Evolutionary conservation across 2,888 invertebrate genomes (phyloP).

Genomic region (Lepidocyrtinus sp.): DNA sequence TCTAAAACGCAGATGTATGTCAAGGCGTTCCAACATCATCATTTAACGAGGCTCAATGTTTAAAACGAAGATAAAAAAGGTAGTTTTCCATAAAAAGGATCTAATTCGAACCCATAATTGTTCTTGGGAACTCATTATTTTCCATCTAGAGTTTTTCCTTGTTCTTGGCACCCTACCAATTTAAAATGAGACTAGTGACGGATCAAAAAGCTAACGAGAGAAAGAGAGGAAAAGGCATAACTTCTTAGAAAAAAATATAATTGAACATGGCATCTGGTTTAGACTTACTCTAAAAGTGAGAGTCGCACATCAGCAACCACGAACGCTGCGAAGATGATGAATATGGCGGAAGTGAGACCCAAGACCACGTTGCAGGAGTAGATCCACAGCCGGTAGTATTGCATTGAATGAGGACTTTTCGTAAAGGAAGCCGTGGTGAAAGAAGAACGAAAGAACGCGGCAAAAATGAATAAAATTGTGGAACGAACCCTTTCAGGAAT

Average conservation of each 20-base stretch:
- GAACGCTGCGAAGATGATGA: conserved; percentile 81
- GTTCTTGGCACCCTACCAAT: neutral
- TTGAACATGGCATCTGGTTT: neutral
- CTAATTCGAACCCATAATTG: neutral
- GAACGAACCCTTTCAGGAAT: conserved; percentile 12
- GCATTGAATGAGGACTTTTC: conserved; percentile 64
- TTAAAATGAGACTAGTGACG: neutral
- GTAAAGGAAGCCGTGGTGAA: conserved; percentile 54
- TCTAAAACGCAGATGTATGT: too few relatives aligned
- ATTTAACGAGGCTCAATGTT: too few relatives aligned
- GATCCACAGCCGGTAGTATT: conserved; percentile 74
- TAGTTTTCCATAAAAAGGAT: neutral
- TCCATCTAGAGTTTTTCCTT: too few relatives aligned
- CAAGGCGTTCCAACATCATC: too few relatives aligned
- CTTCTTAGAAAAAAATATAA: neutral
- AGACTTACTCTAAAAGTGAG: conserved; percentile 75
- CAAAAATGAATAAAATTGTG: neutral
- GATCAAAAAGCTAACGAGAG: too few relatives aligned
- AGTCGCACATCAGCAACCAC: conserved; percentile 73
- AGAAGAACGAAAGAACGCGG: conserved; percentile 39
- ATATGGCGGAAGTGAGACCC: conserved; percentile 85
- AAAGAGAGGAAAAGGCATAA: conserved; percentile 1
- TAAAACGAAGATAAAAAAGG: neutral
- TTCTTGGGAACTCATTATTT: neutral
- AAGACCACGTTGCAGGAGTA: conserved; percentile 92